Evolutionary conservation across 2,113 vertebrate genomes (phyloP).

Genomic region (Semnopithecus entellus): DNA sequence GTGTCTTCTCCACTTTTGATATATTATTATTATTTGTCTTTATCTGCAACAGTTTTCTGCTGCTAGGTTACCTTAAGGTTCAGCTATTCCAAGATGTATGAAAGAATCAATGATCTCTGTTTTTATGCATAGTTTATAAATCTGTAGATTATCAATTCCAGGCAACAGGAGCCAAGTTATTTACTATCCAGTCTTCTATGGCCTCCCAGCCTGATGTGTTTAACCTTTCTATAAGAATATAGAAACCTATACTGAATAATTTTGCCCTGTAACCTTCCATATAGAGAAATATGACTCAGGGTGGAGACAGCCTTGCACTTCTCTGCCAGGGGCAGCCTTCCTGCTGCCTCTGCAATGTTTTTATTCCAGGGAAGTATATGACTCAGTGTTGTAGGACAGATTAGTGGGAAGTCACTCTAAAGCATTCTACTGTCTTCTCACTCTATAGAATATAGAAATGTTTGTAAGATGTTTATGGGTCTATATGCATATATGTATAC

Average conservation of each 20-base stretch:
- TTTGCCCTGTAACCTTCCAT: background rate
- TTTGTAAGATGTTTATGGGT: background rate
- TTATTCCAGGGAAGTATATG: background rate
- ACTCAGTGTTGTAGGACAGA: background rate
- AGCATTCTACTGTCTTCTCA: background rate
- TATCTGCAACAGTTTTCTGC: background rate
- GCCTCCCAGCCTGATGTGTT: rapidly evolving
- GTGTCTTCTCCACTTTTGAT: background rate
- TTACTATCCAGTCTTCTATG: background rate
- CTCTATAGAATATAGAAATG: background rate
- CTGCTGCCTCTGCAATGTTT: background rate
- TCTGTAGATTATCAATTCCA: background rate
- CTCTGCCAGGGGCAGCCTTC: rapidly evolving
- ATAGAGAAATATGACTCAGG: rapidly evolving
- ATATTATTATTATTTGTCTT: background rate
- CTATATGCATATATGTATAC: background rate
- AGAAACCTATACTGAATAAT: background rate
- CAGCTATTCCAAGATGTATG: background rate
- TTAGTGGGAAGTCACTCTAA: background rate
- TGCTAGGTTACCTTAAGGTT: background rate
- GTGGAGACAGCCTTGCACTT: background rate
- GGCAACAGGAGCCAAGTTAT: too few species aligned
- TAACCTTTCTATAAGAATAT: background rate
- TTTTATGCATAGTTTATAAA: background rate
- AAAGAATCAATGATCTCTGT: background rate